Evolutionary conservation across 1,140 invertebrate species (phyloP), one percentile per base, ranked within the genome.

Genomic region (Bombus waltoni): DNA sequence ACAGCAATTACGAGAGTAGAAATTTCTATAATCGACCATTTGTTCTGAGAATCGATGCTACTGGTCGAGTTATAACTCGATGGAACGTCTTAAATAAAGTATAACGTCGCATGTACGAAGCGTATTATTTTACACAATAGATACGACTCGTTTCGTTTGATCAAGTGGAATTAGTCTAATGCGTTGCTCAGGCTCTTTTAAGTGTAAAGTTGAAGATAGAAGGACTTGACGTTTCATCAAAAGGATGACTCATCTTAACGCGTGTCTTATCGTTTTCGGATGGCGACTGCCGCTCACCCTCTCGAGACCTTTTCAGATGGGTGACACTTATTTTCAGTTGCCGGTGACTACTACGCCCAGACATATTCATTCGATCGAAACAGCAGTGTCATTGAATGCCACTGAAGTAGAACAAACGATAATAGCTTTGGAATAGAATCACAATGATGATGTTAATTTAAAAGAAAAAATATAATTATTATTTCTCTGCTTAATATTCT

Each of bases 191-290:
- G n/a, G 62, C 3, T 15, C 62, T 68, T 22, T 68, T 25, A 35
- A 70, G 35, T 40, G 22, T 25, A 25, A 40, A 22, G 38, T 40
- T 70, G 68, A 11, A 40, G 68, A 70, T 40, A 13, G 35, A 44
- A n/a, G 8, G 71, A 44, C 25, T 42, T 72, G 22, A 44, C 28
- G 71, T n/a, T 72, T 72, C 25, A n/a, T 72, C 35, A 72, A n/a
- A 53, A 18, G 40, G 40, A 72, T 72, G 71, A 72, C 71, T 72
- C 71, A 72, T 72, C 71, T 42, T 42, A 42, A n/a, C 28, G 40
- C 71, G 71, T 72, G 28, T 72, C 71, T 72, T 72, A 72, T 72
- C 71, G 71, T 72, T 72, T 44, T 72, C 71, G 71, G 71, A 40
- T 72, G 71, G 15, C 40, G 40, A 42, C 40, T n/a, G 71, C 25